Evolutionary conservation across 1,140 invertebrate genomes (phyloP).

Genomic region (Drosophila takahashii): DNA sequence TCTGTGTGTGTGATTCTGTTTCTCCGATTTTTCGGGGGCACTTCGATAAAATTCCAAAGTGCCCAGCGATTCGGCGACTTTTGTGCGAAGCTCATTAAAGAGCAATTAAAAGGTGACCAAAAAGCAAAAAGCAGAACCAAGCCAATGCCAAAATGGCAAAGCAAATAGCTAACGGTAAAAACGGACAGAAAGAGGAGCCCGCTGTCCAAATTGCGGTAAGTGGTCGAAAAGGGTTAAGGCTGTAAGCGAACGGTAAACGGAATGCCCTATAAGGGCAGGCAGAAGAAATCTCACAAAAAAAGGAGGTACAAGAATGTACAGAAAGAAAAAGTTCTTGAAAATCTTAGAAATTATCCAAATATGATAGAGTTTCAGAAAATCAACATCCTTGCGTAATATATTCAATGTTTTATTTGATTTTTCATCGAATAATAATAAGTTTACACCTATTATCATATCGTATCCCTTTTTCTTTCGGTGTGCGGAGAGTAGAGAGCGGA

Average conservation of each 20-base stretch:
- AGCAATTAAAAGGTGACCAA: background rate
- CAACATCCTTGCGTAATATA: too few relatives aligned
- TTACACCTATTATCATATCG: background rate
- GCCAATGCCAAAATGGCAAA: slow-evolving; percentile 15
- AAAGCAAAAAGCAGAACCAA: background rate
- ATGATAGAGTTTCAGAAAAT: too few relatives aligned
- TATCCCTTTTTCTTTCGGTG: background rate
- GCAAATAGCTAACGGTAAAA: slow-evolving; percentile 31
- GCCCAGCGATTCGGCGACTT: background rate
- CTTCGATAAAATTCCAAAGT: slow-evolving; percentile 18
- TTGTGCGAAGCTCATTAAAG: background rate
- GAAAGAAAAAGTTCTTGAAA: background rate
- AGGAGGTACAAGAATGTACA: background rate
- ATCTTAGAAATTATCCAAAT: background rate
- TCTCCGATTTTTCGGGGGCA: background rate
- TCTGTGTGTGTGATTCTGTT: background rate
- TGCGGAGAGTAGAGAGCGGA: background rate
- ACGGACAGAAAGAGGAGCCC: slow-evolving; percentile 10
- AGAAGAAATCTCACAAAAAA: background rate
- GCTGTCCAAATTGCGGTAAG: slow-evolving; percentile 24
- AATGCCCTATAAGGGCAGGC: slow-evolving; percentile 8
- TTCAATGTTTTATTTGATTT: too few relatives aligned
- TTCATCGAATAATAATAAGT: too few relatives aligned
- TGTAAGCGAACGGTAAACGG: slow-evolving; percentile 5
- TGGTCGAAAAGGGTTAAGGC: slow-evolving; percentile 9